Evolutionary conservation across 2,113 vertebrate genomes (phyloP).

Genomic region (Dolichotis patagonum): DNA sequence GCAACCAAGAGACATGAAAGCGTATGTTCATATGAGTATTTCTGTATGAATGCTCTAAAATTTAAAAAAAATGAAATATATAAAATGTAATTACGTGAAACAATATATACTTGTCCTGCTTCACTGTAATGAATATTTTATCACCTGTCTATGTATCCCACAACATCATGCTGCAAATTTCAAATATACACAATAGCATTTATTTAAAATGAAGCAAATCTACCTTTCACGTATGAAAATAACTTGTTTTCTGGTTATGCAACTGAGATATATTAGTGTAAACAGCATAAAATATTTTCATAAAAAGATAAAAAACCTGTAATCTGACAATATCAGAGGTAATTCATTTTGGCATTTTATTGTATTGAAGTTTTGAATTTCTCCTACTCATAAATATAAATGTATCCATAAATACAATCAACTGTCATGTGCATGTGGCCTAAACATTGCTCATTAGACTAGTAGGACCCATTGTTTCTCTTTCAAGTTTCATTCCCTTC

Average conservation of each 20-base stretch:
- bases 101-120: background rate
- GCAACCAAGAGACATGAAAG: background rate
- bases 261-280: background rate
- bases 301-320: background rate
- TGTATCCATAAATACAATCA: background rate
- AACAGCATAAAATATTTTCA: background rate
- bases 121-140: background rate
- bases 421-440: background rate
- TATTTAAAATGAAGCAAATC: background rate
- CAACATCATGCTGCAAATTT: background rate
- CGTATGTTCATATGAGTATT: background rate
- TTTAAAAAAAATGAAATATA: background rate
- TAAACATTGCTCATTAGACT: background rate
- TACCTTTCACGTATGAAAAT: background rate
- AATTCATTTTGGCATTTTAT: background rate
- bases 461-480: background rate
- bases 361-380: background rate
- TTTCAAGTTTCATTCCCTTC: background rate
- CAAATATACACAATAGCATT: background rate
- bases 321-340: background rate
- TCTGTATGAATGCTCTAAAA: background rate
- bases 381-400: background rate
- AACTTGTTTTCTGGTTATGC: background rate
- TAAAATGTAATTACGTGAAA: background rate
- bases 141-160: background rate